Base-by-base conservation (phyloP, 1,140 invertebrate species). In the Cotesia vestalis region DNA sequence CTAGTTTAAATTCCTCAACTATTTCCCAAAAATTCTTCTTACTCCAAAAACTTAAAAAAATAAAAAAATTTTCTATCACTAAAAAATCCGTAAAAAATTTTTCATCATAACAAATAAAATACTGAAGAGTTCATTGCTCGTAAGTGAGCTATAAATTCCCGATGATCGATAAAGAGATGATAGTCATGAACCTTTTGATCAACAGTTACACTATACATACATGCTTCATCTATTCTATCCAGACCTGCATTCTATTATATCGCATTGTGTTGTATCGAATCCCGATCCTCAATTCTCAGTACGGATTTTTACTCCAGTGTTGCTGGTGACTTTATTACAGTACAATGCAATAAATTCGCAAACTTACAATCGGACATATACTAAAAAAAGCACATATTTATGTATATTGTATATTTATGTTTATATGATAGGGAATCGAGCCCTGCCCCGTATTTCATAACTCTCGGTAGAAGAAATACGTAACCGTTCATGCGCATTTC, bases 401-500 rank as follows among this genome's bases (percentile, higher is more conserved):
- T 17, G 5, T 3, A 57, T 57, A 57, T 14, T 6, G 14, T 14
- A 57, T 3, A 57, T 57, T 14, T 46, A 46, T 46, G 5, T 11
- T 9, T 46, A 46, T 46, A 46, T 46, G 40, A 46, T 46, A 46
- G 40, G 40, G 27, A 46, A 63, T 63, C 35, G 17, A 64, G 69
- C 59, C 71, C 73, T 76, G 72, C 76, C 71, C 72, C 52, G 61
- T 74, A 80, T 81, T 81, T 82, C 80, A 82, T 81, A 81, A 81
- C 75, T 20, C 60, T 73, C 53, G 60, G 46, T 69, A 71, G 36
- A 72, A 68, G 69, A 76, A 74, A 75, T 71, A 79, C 77, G 78
- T 80, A 83, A 83, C 80, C 80, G 82, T 83, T 83, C 79, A 76
- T 78, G 78, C 76, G 72, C 73, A 75, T 78, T 83, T 78, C 80